Percentiles rank a stretch among this genome's conserved stretches.
Evolutionary conservation across 2,113 vertebrate species (phyloP).

Genomic region (Ondatra zibethicus): DNA sequence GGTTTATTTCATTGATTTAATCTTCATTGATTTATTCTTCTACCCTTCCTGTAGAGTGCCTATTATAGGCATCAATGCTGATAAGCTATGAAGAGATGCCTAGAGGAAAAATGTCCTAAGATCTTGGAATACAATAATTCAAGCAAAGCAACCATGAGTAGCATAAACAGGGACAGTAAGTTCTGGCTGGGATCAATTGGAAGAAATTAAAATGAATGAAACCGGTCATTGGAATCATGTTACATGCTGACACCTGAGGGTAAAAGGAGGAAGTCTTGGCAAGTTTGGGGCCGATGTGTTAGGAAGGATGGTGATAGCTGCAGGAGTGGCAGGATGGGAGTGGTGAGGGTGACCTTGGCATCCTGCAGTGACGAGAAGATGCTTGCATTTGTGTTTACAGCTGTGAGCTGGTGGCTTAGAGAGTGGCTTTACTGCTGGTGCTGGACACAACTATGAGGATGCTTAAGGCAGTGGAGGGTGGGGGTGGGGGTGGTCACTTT

Average conservation of each 20-base stretch:
- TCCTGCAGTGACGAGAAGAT: not conserved
- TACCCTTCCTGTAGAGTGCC: not conserved
- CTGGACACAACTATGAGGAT: no score
- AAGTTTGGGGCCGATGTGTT: not conserved
- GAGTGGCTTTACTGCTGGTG: not conserved
- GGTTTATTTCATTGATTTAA: not conserved
- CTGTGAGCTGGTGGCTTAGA: not conserved
- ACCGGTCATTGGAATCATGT: not conserved
- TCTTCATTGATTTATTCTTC: slow-evolving; percentile 32
- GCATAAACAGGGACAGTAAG: not conserved
- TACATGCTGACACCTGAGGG: not conserved
- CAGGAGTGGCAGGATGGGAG: rapidly evolving
- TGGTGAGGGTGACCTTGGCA: not conserved
- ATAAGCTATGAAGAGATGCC: not conserved
- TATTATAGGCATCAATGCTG: not conserved
- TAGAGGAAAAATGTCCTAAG: not conserved
- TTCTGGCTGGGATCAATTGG: not conserved
- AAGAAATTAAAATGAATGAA: not conserved
- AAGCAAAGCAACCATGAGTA: not conserved
- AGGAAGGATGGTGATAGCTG: no score
- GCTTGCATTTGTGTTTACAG: no score
- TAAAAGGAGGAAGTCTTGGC: not conserved
- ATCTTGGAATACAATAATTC: not conserved
- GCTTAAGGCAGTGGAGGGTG: rapidly evolving
- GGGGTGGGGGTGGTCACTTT: no score